These are phyloP conservation scores for Erpobdella octoculata DNA, from an alignment of 2,888 invertebrate species.

Conservation along the genomic window DNA sequence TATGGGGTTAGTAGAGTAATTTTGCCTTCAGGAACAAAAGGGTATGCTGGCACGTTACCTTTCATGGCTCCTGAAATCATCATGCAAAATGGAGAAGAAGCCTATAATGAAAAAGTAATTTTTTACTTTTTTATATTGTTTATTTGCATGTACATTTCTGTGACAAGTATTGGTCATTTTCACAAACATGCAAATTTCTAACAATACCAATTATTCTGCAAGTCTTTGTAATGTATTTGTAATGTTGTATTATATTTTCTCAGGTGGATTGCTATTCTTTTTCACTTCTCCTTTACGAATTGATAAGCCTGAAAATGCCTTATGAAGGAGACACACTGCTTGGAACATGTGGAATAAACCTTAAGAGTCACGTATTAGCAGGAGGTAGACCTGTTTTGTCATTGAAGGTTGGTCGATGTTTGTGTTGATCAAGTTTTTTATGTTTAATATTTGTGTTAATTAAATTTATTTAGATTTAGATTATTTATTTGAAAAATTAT, in stretches of 20 bases:
- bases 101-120: slow-evolving; percentile 90
- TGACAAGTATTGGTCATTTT: neutral
- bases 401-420: slow-evolving; percentile 60
- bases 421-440: too few species aligned
- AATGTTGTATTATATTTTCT: neutral
- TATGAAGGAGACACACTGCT: slow-evolving; percentile 60
- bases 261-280: slow-evolving; percentile 95
- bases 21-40: slow-evolving; percentile 70
- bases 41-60: slow-evolving; percentile 89
- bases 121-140: neutral
- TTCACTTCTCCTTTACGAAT: slow-evolving; percentile 94
- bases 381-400: slow-evolving; percentile 84
- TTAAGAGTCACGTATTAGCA: slow-evolving; percentile 89
- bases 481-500: neutral
- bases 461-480: neutral
- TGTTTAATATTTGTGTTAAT: neutral
- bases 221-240: neutral
- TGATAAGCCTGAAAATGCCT: slow-evolving; percentile 82
- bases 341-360: slow-evolving; percentile 68
- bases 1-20: slow-evolving; percentile 69
- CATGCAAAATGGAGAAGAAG: slow-evolving; percentile 93
- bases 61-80: slow-evolving; percentile 99
- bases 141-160: neutral
- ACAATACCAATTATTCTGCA: neutral
- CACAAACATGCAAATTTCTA: neutral